Evolutionary conservation across 2,113 vertebrate species (phyloP).

Genomic region (Leucosticte australis): DNA sequence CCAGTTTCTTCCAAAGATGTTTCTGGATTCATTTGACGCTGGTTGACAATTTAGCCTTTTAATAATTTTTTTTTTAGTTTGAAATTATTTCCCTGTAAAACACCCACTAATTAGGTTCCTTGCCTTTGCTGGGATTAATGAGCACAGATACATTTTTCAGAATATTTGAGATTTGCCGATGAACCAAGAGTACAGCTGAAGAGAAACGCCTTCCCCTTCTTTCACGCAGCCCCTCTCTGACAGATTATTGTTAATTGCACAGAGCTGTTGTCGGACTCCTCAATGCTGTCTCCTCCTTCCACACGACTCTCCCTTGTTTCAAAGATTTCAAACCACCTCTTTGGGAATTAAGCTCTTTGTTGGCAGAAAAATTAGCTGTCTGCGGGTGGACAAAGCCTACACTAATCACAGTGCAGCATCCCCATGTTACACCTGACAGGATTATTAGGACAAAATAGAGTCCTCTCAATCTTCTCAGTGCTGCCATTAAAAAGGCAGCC

Average conservation of each 20-base stretch:
- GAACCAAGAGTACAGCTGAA: slow-evolving; percentile 28
- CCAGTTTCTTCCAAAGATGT: slow-evolving; percentile 28
- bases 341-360: slow-evolving; percentile 67
- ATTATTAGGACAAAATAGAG: slow-evolving; percentile 61
- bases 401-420: slow-evolving; percentile 60
- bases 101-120: slow-evolving; percentile 58
- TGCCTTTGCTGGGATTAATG: slow-evolving; percentile 52
- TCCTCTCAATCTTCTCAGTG: slow-evolving; percentile 53
- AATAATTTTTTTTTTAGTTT: background rate
- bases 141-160: slow-evolving; percentile 12
- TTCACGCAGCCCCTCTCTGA: background rate
- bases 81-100: slow-evolving; percentile 24
- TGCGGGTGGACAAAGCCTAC: slow-evolving; percentile 44
- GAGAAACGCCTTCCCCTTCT: slow-evolving; percentile 60
- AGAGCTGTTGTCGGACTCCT: background rate
- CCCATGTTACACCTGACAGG: slow-evolving; percentile 57
- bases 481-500: slow-evolving; percentile 8
- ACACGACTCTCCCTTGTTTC: slow-evolving; percentile 57
- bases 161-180: slow-evolving; percentile 47
- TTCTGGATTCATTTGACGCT: slow-evolving; percentile 32
- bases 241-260: slow-evolving; percentile 59
- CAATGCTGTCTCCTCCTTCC: slow-evolving; percentile 58
- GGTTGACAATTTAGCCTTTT: slow-evolving; percentile 48
- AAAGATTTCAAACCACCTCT: slow-evolving; percentile 63
- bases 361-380: slow-evolving; percentile 76